Conservation (phyloP, 2,888 invertebrate species). For the Apocheima hispidaria region DNA sequence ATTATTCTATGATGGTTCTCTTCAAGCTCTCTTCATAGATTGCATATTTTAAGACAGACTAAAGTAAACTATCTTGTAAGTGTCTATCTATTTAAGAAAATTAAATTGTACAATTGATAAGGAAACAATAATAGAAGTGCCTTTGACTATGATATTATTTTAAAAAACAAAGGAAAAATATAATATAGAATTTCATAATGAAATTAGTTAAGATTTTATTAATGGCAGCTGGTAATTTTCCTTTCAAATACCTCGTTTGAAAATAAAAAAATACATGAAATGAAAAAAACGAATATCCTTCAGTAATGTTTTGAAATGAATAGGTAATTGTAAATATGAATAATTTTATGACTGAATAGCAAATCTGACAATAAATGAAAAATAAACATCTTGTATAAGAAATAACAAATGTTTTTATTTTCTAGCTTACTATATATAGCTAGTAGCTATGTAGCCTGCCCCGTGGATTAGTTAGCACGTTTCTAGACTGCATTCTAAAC, state of each 20-base stretch:
- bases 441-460: too few relatives aligned
- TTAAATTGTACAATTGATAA: constrained; percentile 21
- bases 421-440: not conserved
- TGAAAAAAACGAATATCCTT: not conserved
- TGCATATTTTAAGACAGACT: not conserved
- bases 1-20: constrained; percentile 43
- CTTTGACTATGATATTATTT: constrained; percentile 24
- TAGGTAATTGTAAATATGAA: constrained; percentile 4
- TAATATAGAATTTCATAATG: too few relatives aligned
- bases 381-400: constrained; percentile 16
- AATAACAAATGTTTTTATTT: constrained; percentile 11
- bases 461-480: constrained; percentile 4
- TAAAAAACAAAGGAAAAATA: not conserved
- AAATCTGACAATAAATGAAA: constrained; percentile 24
- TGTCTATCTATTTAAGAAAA: constrained; percentile 11
- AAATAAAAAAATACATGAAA: not conserved
- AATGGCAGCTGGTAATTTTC: not conserved
- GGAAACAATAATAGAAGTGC: constrained; percentile 1
- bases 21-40: constrained; percentile 50
- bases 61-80: not conserved
- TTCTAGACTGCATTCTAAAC: not conserved
- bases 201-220: constrained; percentile 8
- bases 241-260: not conserved
- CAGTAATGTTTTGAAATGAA: not conserved
- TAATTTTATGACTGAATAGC: constrained; percentile 26